Conservation (phyloP, 2,888 invertebrate species). For the Lysandra bellargus region DNA sequence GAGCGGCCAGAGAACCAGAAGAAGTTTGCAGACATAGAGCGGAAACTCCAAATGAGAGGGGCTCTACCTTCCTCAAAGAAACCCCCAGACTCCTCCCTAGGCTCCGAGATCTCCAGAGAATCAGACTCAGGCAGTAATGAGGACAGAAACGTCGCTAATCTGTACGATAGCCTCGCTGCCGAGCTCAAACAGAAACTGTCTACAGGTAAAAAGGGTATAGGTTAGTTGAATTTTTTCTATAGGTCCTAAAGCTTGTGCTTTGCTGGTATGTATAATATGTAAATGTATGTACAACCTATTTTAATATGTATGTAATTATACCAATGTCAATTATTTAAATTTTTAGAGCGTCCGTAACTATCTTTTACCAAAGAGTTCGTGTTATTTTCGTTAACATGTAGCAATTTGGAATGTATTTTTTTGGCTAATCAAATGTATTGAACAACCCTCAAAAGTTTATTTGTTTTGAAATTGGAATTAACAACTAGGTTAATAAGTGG, state of each 20-base stretch:
- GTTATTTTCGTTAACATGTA: no score
- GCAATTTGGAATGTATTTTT: background rate
- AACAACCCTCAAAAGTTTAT: background rate
- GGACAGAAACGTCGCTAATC: slow-evolving; percentile 85
- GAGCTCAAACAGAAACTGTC: slow-evolving; percentile 87
- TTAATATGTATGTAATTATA: background rate
- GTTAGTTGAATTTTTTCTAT: slow-evolving; percentile 61
- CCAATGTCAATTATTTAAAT: no score
- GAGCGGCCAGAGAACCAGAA: slow-evolving; percentile 92
- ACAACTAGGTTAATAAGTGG: slow-evolving; percentile 9
- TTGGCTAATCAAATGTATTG: background rate
- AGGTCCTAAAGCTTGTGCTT: slow-evolving; percentile 32
- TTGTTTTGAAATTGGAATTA: background rate
- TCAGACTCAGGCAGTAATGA: slow-evolving; percentile 86
- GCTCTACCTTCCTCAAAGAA: slow-evolving; percentile 82
- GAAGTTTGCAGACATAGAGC: slow-evolving; percentile 90
- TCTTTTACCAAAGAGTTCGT: background rate
- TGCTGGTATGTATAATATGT: slow-evolving; percentile 17
- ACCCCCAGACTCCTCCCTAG: slow-evolving; percentile 86
- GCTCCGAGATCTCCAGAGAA: slow-evolving; percentile 87
- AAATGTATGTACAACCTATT: background rate
- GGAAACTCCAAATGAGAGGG: slow-evolving; percentile 76
- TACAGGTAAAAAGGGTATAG: slow-evolving; percentile 77
- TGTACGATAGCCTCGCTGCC: slow-evolving; percentile 95
- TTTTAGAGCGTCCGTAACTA: background rate